Conservation (phyloP, 2,797 vertebrate species). For the Gymnodraco acuticeps region DNA sequence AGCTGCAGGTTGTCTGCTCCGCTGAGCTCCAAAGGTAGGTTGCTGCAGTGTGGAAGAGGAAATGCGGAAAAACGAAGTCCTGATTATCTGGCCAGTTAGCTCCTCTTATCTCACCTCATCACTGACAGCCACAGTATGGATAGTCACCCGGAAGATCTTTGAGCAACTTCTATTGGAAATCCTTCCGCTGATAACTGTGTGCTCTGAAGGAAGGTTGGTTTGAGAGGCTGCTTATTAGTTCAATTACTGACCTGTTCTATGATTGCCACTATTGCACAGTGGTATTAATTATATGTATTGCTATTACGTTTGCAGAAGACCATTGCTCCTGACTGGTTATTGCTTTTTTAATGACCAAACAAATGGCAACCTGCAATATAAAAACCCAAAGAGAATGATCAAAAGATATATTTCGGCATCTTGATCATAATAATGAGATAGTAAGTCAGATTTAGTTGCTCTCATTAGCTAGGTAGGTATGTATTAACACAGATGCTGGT, state of each 20-base stretch:
- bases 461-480: not conserved
- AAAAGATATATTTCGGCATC: not conserved
- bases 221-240: conserved; percentile 17
- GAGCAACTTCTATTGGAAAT: conserved; percentile 33
- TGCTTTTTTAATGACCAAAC: not conserved
- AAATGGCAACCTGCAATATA: not conserved
- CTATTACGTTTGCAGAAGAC: not conserved
- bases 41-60: conserved; percentile 31
- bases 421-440: not conserved
- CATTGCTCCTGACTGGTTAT: not conserved
- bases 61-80: conserved; percentile 47
- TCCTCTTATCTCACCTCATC: conserved; percentile 58
- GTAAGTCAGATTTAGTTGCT: not conserved
- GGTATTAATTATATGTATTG: not conserved
- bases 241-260: conserved; percentile 14
- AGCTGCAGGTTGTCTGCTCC: conserved; percentile 57
- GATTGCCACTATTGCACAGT: not conserved
- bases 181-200: conserved; percentile 18
- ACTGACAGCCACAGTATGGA: conserved; percentile 36
- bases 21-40: conserved; percentile 62
- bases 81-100: conserved; percentile 69
- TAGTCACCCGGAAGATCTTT: conserved; percentile 38
- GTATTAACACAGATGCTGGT: not conserved
- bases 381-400: too few species aligned
- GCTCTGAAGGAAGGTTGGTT: conserved; percentile 19